A percentile compares a stretch with the other conserved stretches of the same genome.
Conservation (phyloP, 1,140 invertebrate species). For the Drosophila gunungcola region DNA sequence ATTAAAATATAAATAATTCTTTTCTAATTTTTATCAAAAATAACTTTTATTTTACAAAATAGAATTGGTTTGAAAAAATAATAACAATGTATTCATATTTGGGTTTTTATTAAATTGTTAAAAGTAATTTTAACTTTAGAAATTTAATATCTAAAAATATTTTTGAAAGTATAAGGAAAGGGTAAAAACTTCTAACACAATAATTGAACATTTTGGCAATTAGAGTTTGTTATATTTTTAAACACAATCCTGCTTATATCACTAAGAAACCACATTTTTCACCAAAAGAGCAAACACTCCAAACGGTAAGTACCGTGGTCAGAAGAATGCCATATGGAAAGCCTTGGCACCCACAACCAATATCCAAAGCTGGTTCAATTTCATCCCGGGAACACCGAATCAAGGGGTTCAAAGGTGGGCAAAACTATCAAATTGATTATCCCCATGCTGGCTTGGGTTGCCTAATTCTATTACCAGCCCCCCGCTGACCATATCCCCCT, state of each 20-base stretch:
- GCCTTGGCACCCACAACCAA: not conserved
- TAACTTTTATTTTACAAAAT: too few relatives aligned
- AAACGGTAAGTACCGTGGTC: not conserved
- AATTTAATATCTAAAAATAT: too few relatives aligned
- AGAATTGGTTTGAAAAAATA: too few relatives aligned
- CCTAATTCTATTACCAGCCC: slow-evolving; percentile 39
- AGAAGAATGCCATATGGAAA: not conserved
- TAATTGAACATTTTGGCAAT: not conserved
- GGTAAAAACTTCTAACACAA: too few relatives aligned
- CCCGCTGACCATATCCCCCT: not conserved
- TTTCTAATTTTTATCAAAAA: too few relatives aligned
- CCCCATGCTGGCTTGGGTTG: slow-evolving; percentile 24
- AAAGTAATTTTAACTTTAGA: too few relatives aligned
- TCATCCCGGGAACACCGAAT: not conserved
- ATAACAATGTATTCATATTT: too few relatives aligned
- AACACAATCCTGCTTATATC: not conserved
- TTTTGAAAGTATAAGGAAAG: too few relatives aligned
- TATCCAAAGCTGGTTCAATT: not conserved
- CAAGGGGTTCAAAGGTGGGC: slow-evolving; percentile 26
- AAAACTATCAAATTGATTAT: slow-evolving; percentile 53
- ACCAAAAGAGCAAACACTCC: slow-evolving; percentile 1
- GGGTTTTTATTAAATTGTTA: too few relatives aligned
- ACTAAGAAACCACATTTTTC: not conserved
- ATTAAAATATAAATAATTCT: too few relatives aligned
- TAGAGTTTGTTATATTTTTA: not conserved